Percentiles rank a stretch among this genome's conserved stretches.
Conservation (phyloP, 2,113 vertebrate genomes). For the Hemicordylus capensis region DNA sequence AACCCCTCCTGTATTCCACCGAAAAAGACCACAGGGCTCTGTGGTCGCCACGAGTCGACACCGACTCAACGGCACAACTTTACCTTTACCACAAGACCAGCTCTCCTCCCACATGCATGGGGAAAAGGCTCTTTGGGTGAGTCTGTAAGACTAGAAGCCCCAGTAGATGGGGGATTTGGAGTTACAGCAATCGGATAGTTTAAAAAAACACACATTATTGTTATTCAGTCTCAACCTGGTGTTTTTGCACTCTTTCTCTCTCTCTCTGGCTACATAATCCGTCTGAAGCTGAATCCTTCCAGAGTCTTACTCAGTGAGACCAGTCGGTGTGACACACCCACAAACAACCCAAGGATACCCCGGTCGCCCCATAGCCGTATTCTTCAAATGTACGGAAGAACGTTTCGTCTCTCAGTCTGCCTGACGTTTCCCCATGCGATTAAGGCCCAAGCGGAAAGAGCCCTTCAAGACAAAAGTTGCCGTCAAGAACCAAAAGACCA, state of each 20-base stretch:
- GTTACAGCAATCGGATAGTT: no score
- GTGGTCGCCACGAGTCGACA: no score
- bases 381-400: not conserved
- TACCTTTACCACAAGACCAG: no score
- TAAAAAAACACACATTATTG: no score
- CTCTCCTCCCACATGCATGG: no score
- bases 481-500: not conserved
- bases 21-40: no score
- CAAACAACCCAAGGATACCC: not conserved
- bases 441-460: not conserved
- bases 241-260: not conserved
- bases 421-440: not conserved
- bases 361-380: no score
- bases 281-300: not conserved
- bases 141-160: no score
- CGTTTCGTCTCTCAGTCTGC: not conserved
- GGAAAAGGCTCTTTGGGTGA: no score
- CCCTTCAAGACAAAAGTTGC: not conserved
- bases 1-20: no score
- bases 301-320: not conserved
- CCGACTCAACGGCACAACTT: no score
- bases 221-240: accelerated
- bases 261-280: not conserved
- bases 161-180: no score
- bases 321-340: not conserved